phyloP scores from a whole-genome alignment of 37 sponge, comb jelly and placozoan species.

The Halisarca cf. caerulea region DNA sequence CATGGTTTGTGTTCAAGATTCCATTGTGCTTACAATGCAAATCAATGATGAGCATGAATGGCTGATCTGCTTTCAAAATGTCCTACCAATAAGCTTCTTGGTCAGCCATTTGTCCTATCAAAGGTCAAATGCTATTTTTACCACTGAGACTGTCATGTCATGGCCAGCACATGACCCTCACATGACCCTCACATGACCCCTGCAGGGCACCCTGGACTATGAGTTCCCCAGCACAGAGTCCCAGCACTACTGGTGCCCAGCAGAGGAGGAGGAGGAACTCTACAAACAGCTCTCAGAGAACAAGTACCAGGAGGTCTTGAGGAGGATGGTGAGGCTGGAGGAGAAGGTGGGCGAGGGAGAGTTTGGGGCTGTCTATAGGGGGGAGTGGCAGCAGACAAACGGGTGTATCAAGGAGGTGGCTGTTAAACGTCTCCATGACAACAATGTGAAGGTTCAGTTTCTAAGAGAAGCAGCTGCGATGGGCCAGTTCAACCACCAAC shows the following conservation, averaged over 20 bases:
- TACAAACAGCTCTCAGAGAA: slow-evolving; percentile 23
- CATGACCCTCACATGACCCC: slow-evolving; percentile 14
- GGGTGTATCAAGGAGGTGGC: slow-evolving; percentile 29
- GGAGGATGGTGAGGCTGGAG: neutral
- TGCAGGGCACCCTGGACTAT: neutral
- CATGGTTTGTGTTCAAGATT: too few relatives aligned
- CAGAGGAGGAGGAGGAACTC: neutral
- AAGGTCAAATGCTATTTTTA: too few relatives aligned
- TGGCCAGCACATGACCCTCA: neutral
- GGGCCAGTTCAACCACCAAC: slow-evolving; percentile 40
- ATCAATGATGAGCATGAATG: too few relatives aligned
- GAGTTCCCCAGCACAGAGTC: slow-evolving; percentile 30
- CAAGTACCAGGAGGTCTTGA: slow-evolving; percentile 24
- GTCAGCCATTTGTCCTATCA: too few relatives aligned
- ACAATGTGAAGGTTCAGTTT: slow-evolving; percentile 24
- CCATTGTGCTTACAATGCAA: too few relatives aligned
- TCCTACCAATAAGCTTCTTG: too few relatives aligned
- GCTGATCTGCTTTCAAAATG: too few relatives aligned
- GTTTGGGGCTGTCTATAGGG: slow-evolving; percentile 5
- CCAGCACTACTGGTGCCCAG: slow-evolving; percentile 22
- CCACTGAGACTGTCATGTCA: too few relatives aligned
- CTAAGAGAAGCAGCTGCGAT: slow-evolving; percentile 36
- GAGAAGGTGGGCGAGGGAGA: slow-evolving; percentile 22
- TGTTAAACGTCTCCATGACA: slow-evolving; percentile 12
- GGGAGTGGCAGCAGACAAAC: slow-evolving; percentile 9